Base-by-base conservation (phyloP, 2,888 invertebrate species). In the Agrilus biguttatus region DNA sequence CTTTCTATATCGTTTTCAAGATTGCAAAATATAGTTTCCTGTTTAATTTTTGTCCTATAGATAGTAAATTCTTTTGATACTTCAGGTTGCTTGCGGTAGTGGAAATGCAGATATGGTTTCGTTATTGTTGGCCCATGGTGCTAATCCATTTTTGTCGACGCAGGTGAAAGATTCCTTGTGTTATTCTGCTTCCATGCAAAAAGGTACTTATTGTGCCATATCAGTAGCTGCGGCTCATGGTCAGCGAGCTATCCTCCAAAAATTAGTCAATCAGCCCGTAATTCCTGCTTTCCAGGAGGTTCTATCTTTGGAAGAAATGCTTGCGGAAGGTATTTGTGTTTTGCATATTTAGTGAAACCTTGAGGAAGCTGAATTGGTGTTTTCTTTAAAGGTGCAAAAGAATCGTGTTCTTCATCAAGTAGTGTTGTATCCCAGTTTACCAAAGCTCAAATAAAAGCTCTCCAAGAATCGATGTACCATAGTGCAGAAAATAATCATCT, bases 391-490 rank as follows among this genome's bases (percentile, higher is more conserved):
- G 54, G 55, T 21, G 51, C 55, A 32, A 60, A 58, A 36, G 45
- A 48, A 6, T 37, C 40, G 44, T 46, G 55, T 8, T 51, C 58
- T 5, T 55, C 49, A 42, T 47, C 56, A 34, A 53, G 58, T 13
- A 59, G 50, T 54, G 49, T 69, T 3, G 60, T 73, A 34, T 58
- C 62, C n/a, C 69, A 70, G 45, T 73, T 87, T 57, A 86, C 78
- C 52, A 90, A 90, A 66, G 74, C 78, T 32, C 89, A 91, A 67
- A 80, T 84, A 50, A 81, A 88, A 53, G 81, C 85, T 36, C 69
- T 91, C 45, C 89, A 91, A 59, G 91, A 92, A 65, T 90, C 92
- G 17, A 87, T 93, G 87, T 93, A 92, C 61, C 90, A 90, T 60
- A 88, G 89, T 47, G 86, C 90, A 0, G 92, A 92, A 65, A 89